Percentiles rank a stretch among this genome's conserved stretches.
Evolutionary conservation across 2,113 vertebrate species (phyloP).

Genomic region (Ochotona curzoniae): DNA sequence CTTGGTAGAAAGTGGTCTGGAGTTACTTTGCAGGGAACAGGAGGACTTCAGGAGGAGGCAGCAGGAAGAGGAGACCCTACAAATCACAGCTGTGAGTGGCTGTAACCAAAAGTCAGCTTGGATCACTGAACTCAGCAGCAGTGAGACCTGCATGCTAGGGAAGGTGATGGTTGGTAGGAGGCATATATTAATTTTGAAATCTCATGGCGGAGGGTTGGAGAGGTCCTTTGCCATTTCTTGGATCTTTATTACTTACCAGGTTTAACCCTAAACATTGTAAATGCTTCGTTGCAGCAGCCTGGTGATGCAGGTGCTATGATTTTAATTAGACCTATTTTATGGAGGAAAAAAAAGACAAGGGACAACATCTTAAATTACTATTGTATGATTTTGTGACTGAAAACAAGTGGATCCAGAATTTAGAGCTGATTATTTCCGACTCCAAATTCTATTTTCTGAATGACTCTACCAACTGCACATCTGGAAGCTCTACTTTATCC

Average conservation of each 20-base stretch:
- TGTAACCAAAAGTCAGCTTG: not conserved
- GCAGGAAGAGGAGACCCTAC: not conserved
- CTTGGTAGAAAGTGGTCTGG: not conserved
- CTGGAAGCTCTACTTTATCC: not conserved
- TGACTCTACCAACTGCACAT: not conserved
- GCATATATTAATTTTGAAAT: slow-evolving; percentile 23
- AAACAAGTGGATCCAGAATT: not conserved
- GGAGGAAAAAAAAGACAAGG: not conserved
- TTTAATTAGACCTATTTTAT: slow-evolving; percentile 33
- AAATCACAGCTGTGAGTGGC: not conserved
- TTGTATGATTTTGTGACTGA: not conserved
- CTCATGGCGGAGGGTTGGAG: not conserved
- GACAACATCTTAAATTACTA: not conserved
- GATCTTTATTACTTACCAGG: not conserved
- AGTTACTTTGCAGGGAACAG: not conserved
- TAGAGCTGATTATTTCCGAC: not conserved
- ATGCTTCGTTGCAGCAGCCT: slow-evolving; percentile 21
- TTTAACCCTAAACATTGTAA: slow-evolving; percentile 16
- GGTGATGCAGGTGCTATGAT: not conserved
- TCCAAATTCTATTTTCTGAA: not conserved
- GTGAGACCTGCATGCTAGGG: not conserved
- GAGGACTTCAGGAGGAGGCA: not conserved
- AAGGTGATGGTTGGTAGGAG: not conserved
- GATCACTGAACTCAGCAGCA: not conserved
- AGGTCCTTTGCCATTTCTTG: not conserved